Percentiles rank a stretch among this genome's conserved stretches.
phyloP scores from a whole-genome alignment of 2,797 vertebrate genomes.

The Ctenochaetus hawaiiensis region DNA sequence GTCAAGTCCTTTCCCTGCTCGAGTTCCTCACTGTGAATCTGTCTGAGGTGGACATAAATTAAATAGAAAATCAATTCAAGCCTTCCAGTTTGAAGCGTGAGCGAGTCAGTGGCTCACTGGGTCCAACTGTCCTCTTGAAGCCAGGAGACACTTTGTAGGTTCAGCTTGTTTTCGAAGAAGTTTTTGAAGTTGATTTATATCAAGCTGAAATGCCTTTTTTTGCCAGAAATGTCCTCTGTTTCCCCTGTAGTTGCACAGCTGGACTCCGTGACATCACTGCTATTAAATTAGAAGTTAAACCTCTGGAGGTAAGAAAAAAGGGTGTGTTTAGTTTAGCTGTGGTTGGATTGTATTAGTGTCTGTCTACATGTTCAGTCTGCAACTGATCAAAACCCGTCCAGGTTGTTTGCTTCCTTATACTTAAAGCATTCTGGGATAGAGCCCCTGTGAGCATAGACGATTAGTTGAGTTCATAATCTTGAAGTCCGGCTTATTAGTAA shows the following conservation, averaged over 20 bases:
- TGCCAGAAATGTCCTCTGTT: background rate
- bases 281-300: background rate
- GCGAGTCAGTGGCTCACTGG: constrained; percentile 17
- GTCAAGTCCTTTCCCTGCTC: constrained; percentile 35
- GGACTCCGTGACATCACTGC: no score
- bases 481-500: background rate
- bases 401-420: background rate
- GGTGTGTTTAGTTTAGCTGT: background rate
- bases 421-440: constrained; percentile 3
- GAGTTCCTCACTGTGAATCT: constrained; percentile 42
- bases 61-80: constrained; percentile 54
- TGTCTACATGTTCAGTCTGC: background rate
- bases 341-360: background rate
- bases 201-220: background rate
- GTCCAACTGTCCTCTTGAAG: constrained; percentile 10
- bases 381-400: background rate
- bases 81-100: constrained; percentile 29
- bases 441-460: background rate
- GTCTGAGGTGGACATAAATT: constrained; percentile 51
- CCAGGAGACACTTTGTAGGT: background rate
- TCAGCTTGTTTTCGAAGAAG: constrained; percentile 2
- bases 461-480: background rate
- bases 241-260: background rate
- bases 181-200: no score
- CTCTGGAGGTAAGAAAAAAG: background rate